These are phyloP conservation scores for Temnothorax longispinosus DNA, from an alignment of 1,140 invertebrate genomes.

Conservation along the genomic window DNA sequence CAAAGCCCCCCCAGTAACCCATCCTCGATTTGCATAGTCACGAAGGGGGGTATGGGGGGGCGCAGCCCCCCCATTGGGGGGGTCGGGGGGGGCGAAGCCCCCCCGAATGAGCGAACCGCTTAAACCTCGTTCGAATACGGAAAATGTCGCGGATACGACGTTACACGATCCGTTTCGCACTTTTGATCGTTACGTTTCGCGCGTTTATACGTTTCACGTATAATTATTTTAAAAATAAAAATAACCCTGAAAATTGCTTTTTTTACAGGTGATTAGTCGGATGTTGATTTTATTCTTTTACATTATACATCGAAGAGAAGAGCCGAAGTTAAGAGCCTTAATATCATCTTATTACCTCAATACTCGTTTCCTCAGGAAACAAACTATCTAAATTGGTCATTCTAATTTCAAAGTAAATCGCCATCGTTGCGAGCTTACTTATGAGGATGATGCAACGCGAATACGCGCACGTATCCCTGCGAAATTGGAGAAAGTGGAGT, in stretches of 20 bases:
- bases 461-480: constrained; percentile 22
- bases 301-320: background rate
- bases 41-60: no score
- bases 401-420: constrained; percentile 17
- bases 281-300: background rate
- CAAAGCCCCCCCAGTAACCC: no score
- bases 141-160: no score
- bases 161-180: no score
- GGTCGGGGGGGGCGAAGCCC: no score
- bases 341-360: background rate
- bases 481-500: constrained; percentile 72
- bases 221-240: background rate
- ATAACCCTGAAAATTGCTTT: background rate
- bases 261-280: background rate
- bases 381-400: background rate
- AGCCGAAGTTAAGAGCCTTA: background rate
- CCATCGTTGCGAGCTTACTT: constrained; percentile 30
- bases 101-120: no score
- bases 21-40: no score
- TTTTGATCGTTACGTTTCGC: no score
- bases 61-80: no score
- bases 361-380: background rate
- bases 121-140: no score
- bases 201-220: no score
- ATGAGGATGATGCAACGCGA: constrained; percentile 66